phyloP scores from a whole-genome alignment of 92 coral and sea anemone species.

The Heliopora coerulea region DNA sequence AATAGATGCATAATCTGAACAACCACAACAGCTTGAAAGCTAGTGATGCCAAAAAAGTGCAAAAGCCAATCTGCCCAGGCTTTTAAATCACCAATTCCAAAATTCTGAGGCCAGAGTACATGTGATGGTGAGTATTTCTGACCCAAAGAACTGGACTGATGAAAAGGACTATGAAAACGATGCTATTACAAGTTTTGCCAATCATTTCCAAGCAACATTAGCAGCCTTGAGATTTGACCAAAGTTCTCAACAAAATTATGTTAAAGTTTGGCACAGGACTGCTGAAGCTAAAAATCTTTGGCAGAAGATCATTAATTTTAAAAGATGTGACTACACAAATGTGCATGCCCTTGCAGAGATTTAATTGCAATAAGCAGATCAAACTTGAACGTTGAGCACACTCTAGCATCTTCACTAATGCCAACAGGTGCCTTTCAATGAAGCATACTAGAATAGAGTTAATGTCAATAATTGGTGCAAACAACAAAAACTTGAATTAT shows the following conservation, averaged over 20 bases:
- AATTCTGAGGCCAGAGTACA: slow-evolving; percentile 14
- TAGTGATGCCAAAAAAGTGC: slow-evolving; percentile 11
- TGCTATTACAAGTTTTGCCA: slow-evolving; percentile 38
- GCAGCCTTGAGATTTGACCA: slow-evolving; percentile 2
- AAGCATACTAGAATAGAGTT: too few species aligned
- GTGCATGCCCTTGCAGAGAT: slow-evolving; percentile 30
- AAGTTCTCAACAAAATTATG: slow-evolving; percentile 5
- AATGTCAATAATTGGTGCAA: too few species aligned
- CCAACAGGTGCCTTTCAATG: too few species aligned
- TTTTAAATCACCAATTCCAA: slow-evolving; percentile 20
- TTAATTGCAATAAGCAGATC: too few species aligned
- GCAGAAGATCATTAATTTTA: slow-evolving; percentile 43
- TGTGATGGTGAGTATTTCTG: slow-evolving; percentile 24
- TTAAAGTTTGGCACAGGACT: slow-evolving; percentile 34
- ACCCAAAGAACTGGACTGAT: slow-evolving; percentile 24
- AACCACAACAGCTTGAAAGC: too few species aligned
- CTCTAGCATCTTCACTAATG: slow-evolving; percentile 38
- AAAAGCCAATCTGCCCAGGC: slow-evolving; percentile 1
- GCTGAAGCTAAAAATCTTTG: slow-evolving; percentile 35
- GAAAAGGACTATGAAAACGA: slow-evolving; percentile 30
- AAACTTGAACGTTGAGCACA: slow-evolving; percentile 31
- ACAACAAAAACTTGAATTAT: too few species aligned
- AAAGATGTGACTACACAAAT: slow-evolving; percentile 33
- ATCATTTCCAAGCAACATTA: too few species aligned
- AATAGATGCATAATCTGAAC: too few species aligned